phyloP scores from a whole-genome alignment of 1,140 invertebrate genomes.

The Brachionus koreanus region DNA sequence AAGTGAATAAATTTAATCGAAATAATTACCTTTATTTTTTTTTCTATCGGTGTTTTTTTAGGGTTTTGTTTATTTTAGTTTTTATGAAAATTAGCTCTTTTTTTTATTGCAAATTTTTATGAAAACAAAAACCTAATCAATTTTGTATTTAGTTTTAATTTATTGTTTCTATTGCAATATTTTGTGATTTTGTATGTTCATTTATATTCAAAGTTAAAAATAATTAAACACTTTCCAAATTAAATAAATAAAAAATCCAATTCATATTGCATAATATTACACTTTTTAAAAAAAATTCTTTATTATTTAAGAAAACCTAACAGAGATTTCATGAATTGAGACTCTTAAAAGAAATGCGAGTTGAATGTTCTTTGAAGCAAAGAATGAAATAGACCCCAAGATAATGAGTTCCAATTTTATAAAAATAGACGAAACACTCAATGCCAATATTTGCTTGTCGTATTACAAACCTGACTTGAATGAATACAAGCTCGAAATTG shows the following conservation, averaged over 20 bases:
- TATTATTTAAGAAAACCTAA: neutral
- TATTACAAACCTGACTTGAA: conserved; percentile 36
- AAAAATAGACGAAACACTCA: conserved; percentile 3
- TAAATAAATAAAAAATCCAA: neutral
- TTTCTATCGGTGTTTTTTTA: neutral
- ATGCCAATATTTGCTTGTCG: conserved; percentile 34
- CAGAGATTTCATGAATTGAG: neutral
- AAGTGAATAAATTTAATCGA: neutral
- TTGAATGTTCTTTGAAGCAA: neutral
- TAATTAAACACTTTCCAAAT: neutral
- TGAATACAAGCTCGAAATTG: neutral
- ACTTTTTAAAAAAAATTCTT: neutral
- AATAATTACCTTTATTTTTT: neutral
- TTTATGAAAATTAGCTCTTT: conserved; percentile 1
- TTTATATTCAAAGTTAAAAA: conserved; percentile 11
- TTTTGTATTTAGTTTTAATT: neutral
- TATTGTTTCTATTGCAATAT: neutral
- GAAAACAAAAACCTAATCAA: neutral
- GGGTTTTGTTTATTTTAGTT: neutral
- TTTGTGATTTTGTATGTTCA: neutral
- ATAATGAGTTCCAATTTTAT: conserved; percentile 30
- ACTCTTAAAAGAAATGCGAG: neutral
- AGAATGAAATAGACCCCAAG: neutral
- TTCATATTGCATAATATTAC: neutral
- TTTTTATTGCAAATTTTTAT: neutral